Evolutionary conservation across 2,797 vertebrate species (phyloP), one percentile per base, ranked within the genome.

Genomic region (Falco rusticolus): DNA sequence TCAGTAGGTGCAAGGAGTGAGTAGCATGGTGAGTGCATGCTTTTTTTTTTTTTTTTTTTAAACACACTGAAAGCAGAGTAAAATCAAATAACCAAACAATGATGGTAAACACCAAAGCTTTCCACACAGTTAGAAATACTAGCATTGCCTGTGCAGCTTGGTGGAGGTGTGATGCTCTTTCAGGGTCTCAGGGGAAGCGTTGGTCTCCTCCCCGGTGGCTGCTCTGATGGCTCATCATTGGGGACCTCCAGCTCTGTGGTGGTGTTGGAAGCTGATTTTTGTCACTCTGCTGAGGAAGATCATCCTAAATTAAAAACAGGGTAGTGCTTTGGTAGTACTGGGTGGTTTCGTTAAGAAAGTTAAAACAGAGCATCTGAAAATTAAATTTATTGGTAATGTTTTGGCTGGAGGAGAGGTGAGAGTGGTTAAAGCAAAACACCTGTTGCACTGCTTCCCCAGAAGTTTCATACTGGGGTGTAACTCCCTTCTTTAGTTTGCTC

Each of bases 11-110:
- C 34, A 3, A 24, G 24, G 56, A 17, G 14, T 33, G 33, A 6
- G 10, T 5, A 9, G 25, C 66, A 10, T 0, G 2, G n/a, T 2
- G 10, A 21, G 11, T 1, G 18, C 2, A 2, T 3, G 12, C 10
- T 47, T 12, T 18, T 21, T 7, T 34, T 13, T 41, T 39, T 41
- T 41, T 28, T 4, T 39, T 68, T 50, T 22, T 34, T 34, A 6
- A 47, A 17, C 25, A 33, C 2, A 0, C 10, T 5, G 8, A 47
- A 69, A 47, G 21, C 2, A 1, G 19, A 41, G 22, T 28, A 12
- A 53, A 79, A n/a, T 12, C 41, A 34, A 34, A 20, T 12, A 41
- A 45, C 16, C 17, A 9, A 24, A 14, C 5, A 7, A 8, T 4
- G 17, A 7, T 5, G 26, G 22, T 6, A 28, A 25, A 64, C 5